A percentile compares a stretch with the other conserved stretches of the same genome.
Evolutionary conservation across 2,113 vertebrate genomes (phyloP).

Genomic region (Mobula birostris): DNA sequence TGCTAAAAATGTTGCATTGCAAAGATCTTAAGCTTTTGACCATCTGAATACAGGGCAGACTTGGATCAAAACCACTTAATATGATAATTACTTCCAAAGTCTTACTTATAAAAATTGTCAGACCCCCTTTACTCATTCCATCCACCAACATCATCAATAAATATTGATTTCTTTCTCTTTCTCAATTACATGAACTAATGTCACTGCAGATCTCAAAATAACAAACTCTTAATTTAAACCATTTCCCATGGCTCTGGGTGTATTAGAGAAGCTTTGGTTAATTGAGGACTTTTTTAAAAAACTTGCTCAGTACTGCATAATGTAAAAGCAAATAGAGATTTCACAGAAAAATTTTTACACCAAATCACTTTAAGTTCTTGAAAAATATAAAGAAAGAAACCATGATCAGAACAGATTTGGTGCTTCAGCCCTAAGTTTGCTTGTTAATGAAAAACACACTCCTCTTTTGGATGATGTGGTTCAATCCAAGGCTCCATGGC

Average conservation of each 20-base stretch:
- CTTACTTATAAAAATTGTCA: slow-evolving; percentile 18
- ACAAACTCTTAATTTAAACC: neutral
- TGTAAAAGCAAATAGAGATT: neutral
- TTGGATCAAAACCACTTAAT: slow-evolving; percentile 15
- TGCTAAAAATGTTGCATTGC: too few species aligned
- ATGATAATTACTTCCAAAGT: slow-evolving; percentile 11
- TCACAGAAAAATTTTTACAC: neutral
- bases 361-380: neutral
- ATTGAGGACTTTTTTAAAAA: too few species aligned
- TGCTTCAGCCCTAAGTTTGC: neutral
- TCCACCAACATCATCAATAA: neutral
- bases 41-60: neutral
- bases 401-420: neutral
- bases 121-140: neutral
- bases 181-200: neutral
- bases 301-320: too few species aligned
- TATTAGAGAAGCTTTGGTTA: too few species aligned
- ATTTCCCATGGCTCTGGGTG: neutral
- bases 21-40: neutral
- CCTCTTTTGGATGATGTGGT: neutral
- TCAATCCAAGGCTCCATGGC: neutral
- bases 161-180: slow-evolving; percentile 22
- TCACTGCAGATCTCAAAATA: neutral
- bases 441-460: neutral
- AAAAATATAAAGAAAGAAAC: neutral